phyloP scores from a whole-genome alignment of 2,113 vertebrate genomes.

The Orthonyx spaldingii region DNA sequence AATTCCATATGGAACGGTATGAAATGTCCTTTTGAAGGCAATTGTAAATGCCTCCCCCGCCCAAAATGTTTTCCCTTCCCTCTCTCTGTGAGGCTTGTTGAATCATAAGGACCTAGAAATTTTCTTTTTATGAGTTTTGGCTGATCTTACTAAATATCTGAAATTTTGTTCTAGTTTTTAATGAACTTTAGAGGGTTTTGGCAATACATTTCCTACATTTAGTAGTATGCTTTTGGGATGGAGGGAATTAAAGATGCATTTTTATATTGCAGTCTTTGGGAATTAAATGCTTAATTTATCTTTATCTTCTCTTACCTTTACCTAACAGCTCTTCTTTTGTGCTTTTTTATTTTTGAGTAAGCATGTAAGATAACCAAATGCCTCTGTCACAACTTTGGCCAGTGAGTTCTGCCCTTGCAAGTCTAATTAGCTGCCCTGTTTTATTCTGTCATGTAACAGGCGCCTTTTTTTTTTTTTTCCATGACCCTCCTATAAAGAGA shows the following conservation, averaged over 20 bases:
- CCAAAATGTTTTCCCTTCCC: background rate
- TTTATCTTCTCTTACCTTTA: background rate
- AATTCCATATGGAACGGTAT: background rate
- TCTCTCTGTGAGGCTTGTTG: background rate
- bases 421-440: background rate
- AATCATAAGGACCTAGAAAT: background rate
- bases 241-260: background rate
- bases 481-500: background rate
- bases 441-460: background rate
- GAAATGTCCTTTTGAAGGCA: background rate
- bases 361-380: background rate
- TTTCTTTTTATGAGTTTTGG: background rate
- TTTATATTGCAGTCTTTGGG: background rate
- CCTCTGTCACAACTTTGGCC: background rate
- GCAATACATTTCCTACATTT: background rate
- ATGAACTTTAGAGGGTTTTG: background rate
- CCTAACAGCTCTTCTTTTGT: background rate
- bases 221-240: background rate
- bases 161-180: background rate
- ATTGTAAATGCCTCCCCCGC: background rate
- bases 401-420: background rate
- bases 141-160: background rate
- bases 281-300: background rate
- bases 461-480: background rate
- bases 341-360: background rate